These are phyloP conservation scores for Gallinago undulata DNA, from an alignment of 2,113 vertebrate genomes.

Conservation along the genomic window DNA sequence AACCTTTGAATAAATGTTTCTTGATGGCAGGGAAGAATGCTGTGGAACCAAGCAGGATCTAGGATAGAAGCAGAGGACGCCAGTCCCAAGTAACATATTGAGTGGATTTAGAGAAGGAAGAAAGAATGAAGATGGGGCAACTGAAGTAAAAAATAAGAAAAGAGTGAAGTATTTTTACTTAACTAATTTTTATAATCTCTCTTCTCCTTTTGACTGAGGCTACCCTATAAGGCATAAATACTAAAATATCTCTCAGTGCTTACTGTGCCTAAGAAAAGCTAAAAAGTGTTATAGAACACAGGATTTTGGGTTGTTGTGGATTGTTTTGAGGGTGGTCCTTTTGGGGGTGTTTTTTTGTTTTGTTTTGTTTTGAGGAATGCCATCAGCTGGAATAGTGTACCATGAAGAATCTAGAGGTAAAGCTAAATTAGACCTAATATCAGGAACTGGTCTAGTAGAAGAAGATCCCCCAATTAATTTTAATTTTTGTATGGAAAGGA, in stretches of 20 bases:
- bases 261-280: not conserved
- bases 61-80: not conserved
- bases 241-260: not conserved
- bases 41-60: not conserved
- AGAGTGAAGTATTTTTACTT: not conserved
- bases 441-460: not conserved
- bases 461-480: not conserved
- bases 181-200: not conserved
- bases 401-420: not conserved
- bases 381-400: not conserved
- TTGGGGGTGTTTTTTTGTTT: not conserved
- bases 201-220: not conserved
- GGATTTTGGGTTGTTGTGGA: not conserved
- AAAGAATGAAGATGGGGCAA: not conserved
- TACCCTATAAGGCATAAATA: fast-evolving
- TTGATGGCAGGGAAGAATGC: not conserved
- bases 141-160: not conserved
- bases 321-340: not conserved
- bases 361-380: not conserved
- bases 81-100: not conserved
- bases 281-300: not conserved
- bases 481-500: not conserved
- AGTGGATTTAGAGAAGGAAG: not conserved
- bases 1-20: not conserved
- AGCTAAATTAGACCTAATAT: not conserved